Base-by-base conservation (phyloP, 2,113 vertebrate species). In the Takifugu bimaculatus region DNA sequence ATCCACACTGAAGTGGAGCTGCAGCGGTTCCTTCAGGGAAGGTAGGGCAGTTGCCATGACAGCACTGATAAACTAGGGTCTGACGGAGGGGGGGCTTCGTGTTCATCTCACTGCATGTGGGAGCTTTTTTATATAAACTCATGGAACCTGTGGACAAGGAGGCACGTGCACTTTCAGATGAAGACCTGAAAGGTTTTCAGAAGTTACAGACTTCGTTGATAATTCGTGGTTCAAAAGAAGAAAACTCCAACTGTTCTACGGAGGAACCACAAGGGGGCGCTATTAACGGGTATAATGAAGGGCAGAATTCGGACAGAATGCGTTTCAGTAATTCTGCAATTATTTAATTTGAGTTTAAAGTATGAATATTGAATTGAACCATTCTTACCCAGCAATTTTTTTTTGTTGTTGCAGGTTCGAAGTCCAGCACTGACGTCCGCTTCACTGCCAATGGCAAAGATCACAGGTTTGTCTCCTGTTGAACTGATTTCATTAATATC, bases 401-500 rank as follows among this genome's bases (percentile, higher is more conserved):
- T 20, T 26, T 5, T 10, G 74, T 11, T 73, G 71, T 47, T 79
- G 26, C 84, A 98, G 95, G 89, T 71, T 68, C 91, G 12, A 90
- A 91, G 78, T 91, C 87, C n/a, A 93, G 77, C 85, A 85, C 83
- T n/a, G 64, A 90, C 32, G 67, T 90, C 77, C 91, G 88, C 62
- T 86, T 86, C 58, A 88, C 87, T 60, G 69, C 80, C 60, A 69
- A 86, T 54, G 82, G 87, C 65, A 84, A 88, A 54, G 29, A 76
- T 64, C 88, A 50, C 57, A 82, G 85, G 86, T 85, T 9, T 60
- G 73, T 82, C 1, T 53, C 43, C 14, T 26, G 1, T 42, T 12
- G 13, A 7, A 20, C 6, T 20, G 20, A 20, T 20, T 20, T 20
- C 20, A 20, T 20, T 20, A 20, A 20, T 20, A 20, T 20, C 20